Evolutionary conservation across 1,140 invertebrate species (phyloP), one percentile per base, ranked within the genome.

Genomic region (Formica selysi): DNA sequence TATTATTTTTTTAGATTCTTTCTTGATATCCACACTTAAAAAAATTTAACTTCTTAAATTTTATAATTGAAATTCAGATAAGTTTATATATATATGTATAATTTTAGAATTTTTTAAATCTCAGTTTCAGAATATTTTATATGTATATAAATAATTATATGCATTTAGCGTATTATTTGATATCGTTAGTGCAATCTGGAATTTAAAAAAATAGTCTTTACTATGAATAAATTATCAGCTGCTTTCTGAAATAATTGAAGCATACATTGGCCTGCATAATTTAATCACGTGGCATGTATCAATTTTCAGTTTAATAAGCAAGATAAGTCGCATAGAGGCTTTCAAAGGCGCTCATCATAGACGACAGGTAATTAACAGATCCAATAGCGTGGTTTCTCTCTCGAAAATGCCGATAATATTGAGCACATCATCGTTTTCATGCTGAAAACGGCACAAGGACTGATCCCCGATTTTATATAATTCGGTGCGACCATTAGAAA

Each of bases 341-440:
- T 19, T 81, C 54, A 81, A 81, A 81, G 79, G 54, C n/a, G 10
- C 4, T 61, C 38, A 10, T 36, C 19, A 83, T 61, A 83, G 54
- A 73, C 38, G 79, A 81, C 54, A 73, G 79, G 26, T 83, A 83
- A 83, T 83, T 83, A 83, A 51, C 68, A 29, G 26, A 16, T 83
- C 29, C 79, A 73, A 61, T 44, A 73, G n/a, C 68, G 7, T 61
- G 68, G 68, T 83, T 83, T 61, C 67, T 73, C 79, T 81, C 79
- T 83, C 38, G 54, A 83, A 83, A 83, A 73, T 83, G 79, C 68
- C 79, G 54, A 83, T 83, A 83, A 83, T 83, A 19, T 11, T 61
- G 51, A 81, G 19, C 61, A 71, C 51, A 83, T 29, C 79, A 73
- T 48, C 68, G 22, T 32, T 48, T 8, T 8, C 38, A 61, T 73